These are phyloP conservation scores for Melitaea cinxia DNA, from an alignment of 1,140 invertebrate genomes.

Conservation along the genomic window DNA sequence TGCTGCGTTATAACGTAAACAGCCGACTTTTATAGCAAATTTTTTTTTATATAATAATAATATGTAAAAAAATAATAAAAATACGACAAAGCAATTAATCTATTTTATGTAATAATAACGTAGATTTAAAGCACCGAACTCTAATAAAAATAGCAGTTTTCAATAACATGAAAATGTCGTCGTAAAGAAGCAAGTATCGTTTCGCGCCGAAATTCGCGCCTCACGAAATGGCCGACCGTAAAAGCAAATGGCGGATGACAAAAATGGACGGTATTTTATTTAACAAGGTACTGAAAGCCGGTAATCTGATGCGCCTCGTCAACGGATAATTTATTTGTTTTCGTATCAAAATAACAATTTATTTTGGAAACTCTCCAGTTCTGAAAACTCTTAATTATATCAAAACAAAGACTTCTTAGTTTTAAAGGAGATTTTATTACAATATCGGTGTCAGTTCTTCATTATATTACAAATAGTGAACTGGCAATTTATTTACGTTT, in stretches of 20 bases:
- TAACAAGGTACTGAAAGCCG: conserved; percentile 22
- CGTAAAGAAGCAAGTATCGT: conserved; percentile 14
- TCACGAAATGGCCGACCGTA: conserved; percentile 36
- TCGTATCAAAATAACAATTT: conserved; percentile 10
- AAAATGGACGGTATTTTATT: conserved; percentile 23
- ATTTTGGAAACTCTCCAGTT: conserved; percentile 1
- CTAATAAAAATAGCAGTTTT: conserved; percentile 3
- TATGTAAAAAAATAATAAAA: too few species aligned
- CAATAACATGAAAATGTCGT: conserved; percentile 1
- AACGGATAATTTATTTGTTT: conserved; percentile 17
- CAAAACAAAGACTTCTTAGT: background rate
- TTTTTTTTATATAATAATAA: too few species aligned
- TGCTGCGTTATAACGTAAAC: too few species aligned
- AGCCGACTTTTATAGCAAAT: too few species aligned
- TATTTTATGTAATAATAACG: too few species aligned
- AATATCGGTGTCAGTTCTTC: background rate
- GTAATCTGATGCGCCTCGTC: conserved; percentile 8
- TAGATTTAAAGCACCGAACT: background rate
- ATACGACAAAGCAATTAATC: too few species aligned
- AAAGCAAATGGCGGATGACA: conserved; percentile 40
- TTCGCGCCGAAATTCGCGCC: conserved; percentile 37
- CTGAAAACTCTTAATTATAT: background rate
- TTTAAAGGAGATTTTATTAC: background rate
- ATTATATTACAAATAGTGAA: background rate
- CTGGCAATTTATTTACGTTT: background rate